Base-by-base conservation (phyloP, 1,140 invertebrate genomes). In the Campoletis sonorensis region DNA sequence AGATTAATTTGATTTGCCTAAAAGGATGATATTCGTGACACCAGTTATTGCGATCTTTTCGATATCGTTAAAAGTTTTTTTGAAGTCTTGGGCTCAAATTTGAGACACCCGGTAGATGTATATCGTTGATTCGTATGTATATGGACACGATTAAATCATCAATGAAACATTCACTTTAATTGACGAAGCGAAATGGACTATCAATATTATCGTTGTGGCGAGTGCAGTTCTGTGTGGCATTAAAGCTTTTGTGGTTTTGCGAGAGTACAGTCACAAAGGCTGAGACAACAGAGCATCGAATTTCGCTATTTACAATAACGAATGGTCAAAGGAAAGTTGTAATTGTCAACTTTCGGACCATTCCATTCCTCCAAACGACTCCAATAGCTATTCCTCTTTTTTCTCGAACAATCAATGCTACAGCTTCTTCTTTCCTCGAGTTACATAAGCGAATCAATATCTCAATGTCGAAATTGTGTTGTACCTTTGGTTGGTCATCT, bases 161-260 rank as follows among this genome's bases (percentile, higher is more conserved):
- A 67, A 23, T 67, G 23, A 67, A 67, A 67, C 23, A 23, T 15
- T 26, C 1, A 67, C n/a, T 30, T 67, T 26, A 13, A 67, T 1
- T 27, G 23, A 30, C 13, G 23, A 67, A 15, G 23, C 23, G 15
- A n/a, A 23, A 26, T 13, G 21, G 27, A 13, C 23, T 5, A 23
- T 27, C 61, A 23, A 27, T 2, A 27, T 67, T 26, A 67, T 26
- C 15, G 61, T 27, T 11, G 23, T 23, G 23, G 27, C 61, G 23
- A 67, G 61, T 67, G 23, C 4, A 67, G 61, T 16, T 30, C 61
- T 4, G 13, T 67, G 61, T 23, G 61, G 10, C 61, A 27, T 27
- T 27, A 67, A 67, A 67, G 61, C 61, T 67, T 67, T 67, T 67
- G 61, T 26, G 61, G 61, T 67, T 67, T 67, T 23, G 61, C 13